A percentile compares a stretch with the other conserved stretches of the same genome.
Evolutionary conservation across 1,140 invertebrate species (phyloP).

Genomic region (Neotoxoptera formosana): DNA sequence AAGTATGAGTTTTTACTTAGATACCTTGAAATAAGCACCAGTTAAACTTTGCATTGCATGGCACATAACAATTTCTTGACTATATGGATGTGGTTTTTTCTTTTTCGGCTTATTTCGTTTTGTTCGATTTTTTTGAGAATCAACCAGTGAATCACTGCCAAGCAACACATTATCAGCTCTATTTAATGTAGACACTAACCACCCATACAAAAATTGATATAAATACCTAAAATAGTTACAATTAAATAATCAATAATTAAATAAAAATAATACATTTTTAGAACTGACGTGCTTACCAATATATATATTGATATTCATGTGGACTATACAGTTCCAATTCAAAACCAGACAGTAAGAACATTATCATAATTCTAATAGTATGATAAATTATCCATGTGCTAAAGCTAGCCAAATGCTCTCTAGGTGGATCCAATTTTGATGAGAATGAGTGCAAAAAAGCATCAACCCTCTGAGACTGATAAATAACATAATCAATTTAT

Average conservation of each 20-base stretch:
- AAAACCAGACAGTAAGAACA: slow-evolving; percentile 92
- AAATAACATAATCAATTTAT: background rate
- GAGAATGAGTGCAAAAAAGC: slow-evolving; percentile 78
- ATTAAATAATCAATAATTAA: too few relatives aligned
- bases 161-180: slow-evolving; percentile 83
- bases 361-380: slow-evolving; percentile 94
- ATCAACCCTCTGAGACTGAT: slow-evolving; percentile 90
- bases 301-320: slow-evolving; percentile 97
- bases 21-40: slow-evolving; percentile 93
- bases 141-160: slow-evolving; percentile 75
- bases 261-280: slow-evolving; percentile 1
- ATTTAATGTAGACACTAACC: slow-evolving; percentile 88
- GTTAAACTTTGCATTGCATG: slow-evolving; percentile 93
- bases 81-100: slow-evolving; percentile 80
- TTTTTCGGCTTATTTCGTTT: slow-evolving; percentile 70
- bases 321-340: slow-evolving; percentile 94
- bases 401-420: slow-evolving; percentile 85
- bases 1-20: background rate
- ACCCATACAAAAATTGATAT: slow-evolving; percentile 94
- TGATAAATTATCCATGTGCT: slow-evolving; percentile 96
- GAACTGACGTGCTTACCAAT: slow-evolving; percentile 71
- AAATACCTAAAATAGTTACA: slow-evolving; percentile 74
- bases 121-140: slow-evolving; percentile 60
- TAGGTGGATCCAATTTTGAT: slow-evolving; percentile 72
- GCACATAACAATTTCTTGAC: slow-evolving; percentile 82